phyloP scores from a whole-genome alignment of 2,888 invertebrate species.

The Eremobia ochroleuca region DNA sequence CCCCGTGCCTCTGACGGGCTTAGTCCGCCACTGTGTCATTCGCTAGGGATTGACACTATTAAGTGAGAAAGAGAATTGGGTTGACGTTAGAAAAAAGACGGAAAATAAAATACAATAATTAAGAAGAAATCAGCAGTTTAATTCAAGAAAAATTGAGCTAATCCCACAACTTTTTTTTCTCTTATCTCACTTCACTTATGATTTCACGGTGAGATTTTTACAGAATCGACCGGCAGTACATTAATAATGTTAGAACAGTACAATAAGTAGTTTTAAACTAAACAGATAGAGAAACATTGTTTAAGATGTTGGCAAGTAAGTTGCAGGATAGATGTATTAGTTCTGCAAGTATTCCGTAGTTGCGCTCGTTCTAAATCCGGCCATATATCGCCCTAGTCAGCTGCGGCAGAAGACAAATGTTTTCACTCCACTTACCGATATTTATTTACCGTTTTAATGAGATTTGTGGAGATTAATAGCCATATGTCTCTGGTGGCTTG shows the following conservation, averaged over 20 bases:
- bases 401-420: slow-evolving; percentile 59
- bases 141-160: too few species aligned
- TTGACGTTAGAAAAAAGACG: too few species aligned
- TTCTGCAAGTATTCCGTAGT: slow-evolving; percentile 1
- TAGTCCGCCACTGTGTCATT: too few species aligned
- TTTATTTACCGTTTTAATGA: slow-evolving; percentile 67
- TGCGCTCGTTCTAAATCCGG: slow-evolving; percentile 57
- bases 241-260: neutral
- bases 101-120: too few species aligned
- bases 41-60: too few species aligned
- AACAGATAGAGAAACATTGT: slow-evolving; percentile 9
- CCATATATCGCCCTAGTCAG: slow-evolving; percentile 42
- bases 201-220: too few species aligned
- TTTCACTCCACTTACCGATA: slow-evolving; percentile 61
- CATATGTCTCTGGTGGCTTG: slow-evolving; percentile 31
- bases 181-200: too few species aligned
- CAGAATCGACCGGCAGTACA: too few species aligned
- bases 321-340: slow-evolving; percentile 36
- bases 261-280: slow-evolving; percentile 11
- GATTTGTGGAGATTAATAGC: slow-evolving; percentile 49
- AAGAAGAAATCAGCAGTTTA: too few species aligned
- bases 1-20: too few species aligned
- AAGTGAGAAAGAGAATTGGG: too few species aligned
- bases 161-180: too few species aligned
- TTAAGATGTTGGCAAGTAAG: slow-evolving; percentile 32